Evolutionary conservation across 2,797 vertebrate species (phyloP), one percentile per base, ranked within the genome.

Genomic region (Chloroceryle inda): DNA sequence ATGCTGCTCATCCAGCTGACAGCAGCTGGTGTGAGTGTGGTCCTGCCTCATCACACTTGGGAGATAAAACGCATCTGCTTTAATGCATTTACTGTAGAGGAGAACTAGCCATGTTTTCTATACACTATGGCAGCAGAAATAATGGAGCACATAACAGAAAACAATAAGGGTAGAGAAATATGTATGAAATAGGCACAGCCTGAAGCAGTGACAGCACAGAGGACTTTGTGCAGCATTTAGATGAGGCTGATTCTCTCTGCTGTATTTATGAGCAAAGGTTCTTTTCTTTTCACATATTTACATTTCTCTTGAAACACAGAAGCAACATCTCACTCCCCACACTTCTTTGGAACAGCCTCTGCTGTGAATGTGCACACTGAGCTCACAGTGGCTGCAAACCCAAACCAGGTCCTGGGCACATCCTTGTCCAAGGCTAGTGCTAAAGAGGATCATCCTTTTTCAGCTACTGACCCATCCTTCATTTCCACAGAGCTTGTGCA

Each of bases 331-430:
- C 29, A 22, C 26, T 68, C 38, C 9, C 5, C 42, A 59, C 3
- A 2, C 6, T 23, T 68, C 61, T 35, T 13, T 24, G 42, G 26
- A 74, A 15, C 11, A 47, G 44, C 4, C 22, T 18, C n/a, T 24
- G 80, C 35, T 74, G 37, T 44, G 27, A 82, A 40, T 0, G 0
- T 8, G 45, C 52, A 35, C n/a, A 23, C 22, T 2, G 11, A 67
- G 33, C 13, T 38, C 71, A 78, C 1, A 1, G n/a, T 0, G 9
- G 23, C 35, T 69, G 9, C 64, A 90, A 82, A 29, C n/a, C 10
- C 53, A 35, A 47, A 44, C 21, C 29, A 49, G 31, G 10, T 26
- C 6, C 1, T 0, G 20, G 55, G 47, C 42, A 31, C 0, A 1
- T n/a, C 52, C 37, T n/a, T 31, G 29, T 29, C 27, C 62, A 19